These are phyloP conservation scores for Apamea crenata DNA, from an alignment of 2,888 invertebrate genomes.

Conservation along the genomic window DNA sequence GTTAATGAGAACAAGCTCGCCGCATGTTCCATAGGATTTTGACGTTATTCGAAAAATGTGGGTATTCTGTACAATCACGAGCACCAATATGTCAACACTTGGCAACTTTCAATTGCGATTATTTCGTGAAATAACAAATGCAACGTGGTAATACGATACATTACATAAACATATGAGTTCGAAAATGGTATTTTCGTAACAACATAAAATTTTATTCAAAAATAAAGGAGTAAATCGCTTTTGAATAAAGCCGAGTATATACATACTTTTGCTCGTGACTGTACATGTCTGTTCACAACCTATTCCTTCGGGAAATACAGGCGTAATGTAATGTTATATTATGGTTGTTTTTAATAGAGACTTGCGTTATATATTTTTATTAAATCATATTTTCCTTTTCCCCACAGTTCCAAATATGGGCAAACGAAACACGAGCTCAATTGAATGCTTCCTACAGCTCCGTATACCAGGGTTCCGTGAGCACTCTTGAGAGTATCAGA, in stretches of 20 bases:
- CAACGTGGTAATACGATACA: no score
- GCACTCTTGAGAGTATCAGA: constrained; percentile 70
- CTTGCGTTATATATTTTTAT: background rate
- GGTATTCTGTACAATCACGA: background rate
- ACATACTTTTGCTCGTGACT: no score
- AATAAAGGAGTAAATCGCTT: no score
- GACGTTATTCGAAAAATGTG: background rate
- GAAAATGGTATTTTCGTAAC: no score
- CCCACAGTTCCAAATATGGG: constrained; percentile 82
- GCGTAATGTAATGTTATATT: background rate
- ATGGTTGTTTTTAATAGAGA: background rate
- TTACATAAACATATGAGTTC: no score
- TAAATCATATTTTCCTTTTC: constrained; percentile 34
- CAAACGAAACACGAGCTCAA: constrained; percentile 59
- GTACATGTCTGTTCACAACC: no score
- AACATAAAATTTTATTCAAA: no score
- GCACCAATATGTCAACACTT: no score
- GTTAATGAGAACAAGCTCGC: background rate
- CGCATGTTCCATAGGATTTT: background rate
- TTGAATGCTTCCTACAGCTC: constrained; percentile 69
- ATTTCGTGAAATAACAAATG: no score
- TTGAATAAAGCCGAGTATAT: no score
- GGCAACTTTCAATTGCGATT: no score
- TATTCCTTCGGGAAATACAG: background rate
- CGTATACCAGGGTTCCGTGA: constrained; percentile 70